Evolutionary conservation across 2,888 invertebrate species (phyloP).

Genomic region (Cryptus viduatorius): DNA sequence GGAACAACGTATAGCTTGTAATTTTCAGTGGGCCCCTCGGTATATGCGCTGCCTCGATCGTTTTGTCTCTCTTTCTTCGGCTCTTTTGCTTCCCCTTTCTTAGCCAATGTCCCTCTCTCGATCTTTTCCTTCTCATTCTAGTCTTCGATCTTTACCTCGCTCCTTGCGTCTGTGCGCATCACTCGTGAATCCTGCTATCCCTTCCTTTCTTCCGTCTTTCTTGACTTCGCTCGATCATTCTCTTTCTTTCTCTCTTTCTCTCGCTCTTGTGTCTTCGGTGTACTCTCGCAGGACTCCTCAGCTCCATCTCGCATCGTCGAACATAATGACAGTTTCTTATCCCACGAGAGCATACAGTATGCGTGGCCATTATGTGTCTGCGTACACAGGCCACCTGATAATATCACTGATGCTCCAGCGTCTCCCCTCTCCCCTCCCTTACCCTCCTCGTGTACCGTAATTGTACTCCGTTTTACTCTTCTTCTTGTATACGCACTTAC

Average conservation of each 20-base stretch:
- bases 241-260: constrained; percentile 27
- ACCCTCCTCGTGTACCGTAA: constrained; percentile 66
- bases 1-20: constrained; percentile 84
- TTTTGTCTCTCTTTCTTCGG: constrained; percentile 26
- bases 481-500: constrained; percentile 39
- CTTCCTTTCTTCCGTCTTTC: constrained; percentile 13
- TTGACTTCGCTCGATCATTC: constrained; percentile 40
- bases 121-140: constrained; percentile 50
- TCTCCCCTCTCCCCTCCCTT: background rate
- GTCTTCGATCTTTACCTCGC: constrained; percentile 38
- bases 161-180: constrained; percentile 26
- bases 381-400: constrained; percentile 68
- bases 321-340: constrained; percentile 75
- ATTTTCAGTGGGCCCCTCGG: constrained; percentile 81
- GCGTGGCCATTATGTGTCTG: constrained; percentile 50
- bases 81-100: constrained; percentile 24
- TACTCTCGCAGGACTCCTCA: constrained; percentile 27
- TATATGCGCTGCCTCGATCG: constrained; percentile 35
- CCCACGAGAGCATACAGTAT: constrained; percentile 49
- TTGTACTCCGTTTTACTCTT: constrained; percentile 63
- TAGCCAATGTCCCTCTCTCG: constrained; percentile 56
- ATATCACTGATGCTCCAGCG: constrained; percentile 68
- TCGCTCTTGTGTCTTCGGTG: constrained; percentile 30
- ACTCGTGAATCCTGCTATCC: constrained; percentile 16
- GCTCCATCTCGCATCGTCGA: constrained; percentile 61